These are phyloP conservation scores for Cranoglanis bouderius DNA, from an alignment of 2,113 vertebrate species.

Conservation along the genomic window DNA sequence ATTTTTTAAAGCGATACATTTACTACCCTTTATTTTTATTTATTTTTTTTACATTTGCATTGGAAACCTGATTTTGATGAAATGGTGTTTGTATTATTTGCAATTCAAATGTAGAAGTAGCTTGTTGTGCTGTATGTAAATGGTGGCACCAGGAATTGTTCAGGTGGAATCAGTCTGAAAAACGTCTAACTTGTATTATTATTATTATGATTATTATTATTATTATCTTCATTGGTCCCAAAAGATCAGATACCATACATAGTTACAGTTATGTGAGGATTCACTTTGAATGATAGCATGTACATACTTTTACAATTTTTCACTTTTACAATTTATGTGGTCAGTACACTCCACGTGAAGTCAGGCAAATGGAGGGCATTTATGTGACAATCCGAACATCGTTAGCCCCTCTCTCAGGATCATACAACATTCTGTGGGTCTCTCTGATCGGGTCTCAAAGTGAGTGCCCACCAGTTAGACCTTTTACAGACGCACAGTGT, in stretches of 20 bases:
- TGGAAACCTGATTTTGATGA: not conserved
- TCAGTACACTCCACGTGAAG: not conserved
- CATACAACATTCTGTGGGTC: slow-evolving; percentile 63
- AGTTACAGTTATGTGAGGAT: not conserved
- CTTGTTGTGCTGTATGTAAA: slow-evolving; percentile 53
- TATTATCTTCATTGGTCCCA: not conserved
- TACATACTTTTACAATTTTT: not conserved
- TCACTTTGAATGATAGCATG: not conserved
- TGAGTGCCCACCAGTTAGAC: slow-evolving; percentile 55
- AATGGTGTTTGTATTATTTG: slow-evolving; percentile 38
- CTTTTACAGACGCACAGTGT: slow-evolving; percentile 31
- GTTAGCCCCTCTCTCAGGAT: slow-evolving; percentile 60
- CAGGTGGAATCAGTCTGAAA: not conserved
- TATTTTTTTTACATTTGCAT: not conserved
- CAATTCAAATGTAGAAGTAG: slow-evolving; percentile 54
- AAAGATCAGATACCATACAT: not conserved
- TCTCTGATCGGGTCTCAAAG: slow-evolving; percentile 65
- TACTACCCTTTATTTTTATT: not conserved
- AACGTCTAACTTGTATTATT: not conserved
- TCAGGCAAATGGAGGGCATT: slow-evolving; percentile 59
- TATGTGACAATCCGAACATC: slow-evolving; percentile 67
- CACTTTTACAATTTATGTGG: not conserved
- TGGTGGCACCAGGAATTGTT: not conserved
- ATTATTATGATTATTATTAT: not conserved
- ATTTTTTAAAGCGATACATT: not conserved